A percentile compares a stretch with the other conserved stretches of the same genome.
These are phyloP conservation scores for Rhamnusium bicolor DNA, from an alignment of 2,888 invertebrate species.

Conservation along the genomic window DNA sequence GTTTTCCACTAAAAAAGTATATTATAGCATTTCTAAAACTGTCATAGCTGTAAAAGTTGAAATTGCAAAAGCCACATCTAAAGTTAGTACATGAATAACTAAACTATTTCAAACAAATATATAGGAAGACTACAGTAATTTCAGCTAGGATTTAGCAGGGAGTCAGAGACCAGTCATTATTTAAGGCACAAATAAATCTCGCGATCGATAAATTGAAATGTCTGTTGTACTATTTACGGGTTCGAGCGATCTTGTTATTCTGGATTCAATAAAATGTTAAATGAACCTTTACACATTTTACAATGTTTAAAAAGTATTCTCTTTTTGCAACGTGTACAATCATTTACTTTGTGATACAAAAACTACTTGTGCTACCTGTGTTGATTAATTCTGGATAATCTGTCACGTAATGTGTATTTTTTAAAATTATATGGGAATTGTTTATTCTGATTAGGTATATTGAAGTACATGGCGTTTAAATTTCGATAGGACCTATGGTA, in stretches of 20 bases:
- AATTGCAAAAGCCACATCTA: slow-evolving; percentile 13
- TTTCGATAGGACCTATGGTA: no score
- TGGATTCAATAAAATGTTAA: neutral
- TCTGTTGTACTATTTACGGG: neutral
- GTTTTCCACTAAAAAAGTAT: slow-evolving; percentile 12
- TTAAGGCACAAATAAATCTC: slow-evolving; percentile 4
- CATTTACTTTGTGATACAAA: neutral
- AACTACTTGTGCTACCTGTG: neutral
- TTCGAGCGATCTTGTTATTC: neutral
- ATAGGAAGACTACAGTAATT: slow-evolving; percentile 1
- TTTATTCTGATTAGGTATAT: no score
- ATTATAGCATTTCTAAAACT: slow-evolving; percentile 8
- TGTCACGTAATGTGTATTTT: no score
- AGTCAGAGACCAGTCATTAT: neutral
- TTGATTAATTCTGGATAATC: no score
- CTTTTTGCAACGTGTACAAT: neutral
- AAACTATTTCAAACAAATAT: slow-evolving; percentile 12
- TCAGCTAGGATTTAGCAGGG: neutral
- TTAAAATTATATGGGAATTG: no score
- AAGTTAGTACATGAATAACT: slow-evolving; percentile 17
- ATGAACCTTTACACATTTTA: neutral
- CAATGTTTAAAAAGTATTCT: neutral
- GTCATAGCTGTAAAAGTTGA: slow-evolving; percentile 7
- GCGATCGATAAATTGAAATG: neutral
- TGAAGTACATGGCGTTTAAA: no score